A percentile compares a stretch with the other conserved stretches of the same genome.
phyloP scores from a whole-genome alignment of 1,140 invertebrate species.

The Doryteuthis pealeii region DNA sequence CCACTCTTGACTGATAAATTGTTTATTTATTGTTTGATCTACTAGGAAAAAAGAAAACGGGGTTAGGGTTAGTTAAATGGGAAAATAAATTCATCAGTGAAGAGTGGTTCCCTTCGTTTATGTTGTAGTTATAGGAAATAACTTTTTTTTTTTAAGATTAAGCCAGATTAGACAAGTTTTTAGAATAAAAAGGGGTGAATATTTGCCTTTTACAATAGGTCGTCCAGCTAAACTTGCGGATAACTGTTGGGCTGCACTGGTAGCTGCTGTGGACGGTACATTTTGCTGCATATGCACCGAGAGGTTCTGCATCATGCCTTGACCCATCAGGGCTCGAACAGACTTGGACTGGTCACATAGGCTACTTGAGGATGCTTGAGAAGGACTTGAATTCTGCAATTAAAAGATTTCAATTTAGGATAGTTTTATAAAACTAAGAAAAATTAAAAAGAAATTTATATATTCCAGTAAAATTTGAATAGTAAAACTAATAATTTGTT shows the following conservation, averaged over 20 bases:
- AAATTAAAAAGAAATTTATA: neutral
- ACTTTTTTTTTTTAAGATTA: too few relatives aligned
- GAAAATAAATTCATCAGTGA: too few relatives aligned
- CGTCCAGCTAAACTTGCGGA: conserved; percentile 30
- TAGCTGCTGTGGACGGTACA: neutral
- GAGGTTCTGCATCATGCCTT: conserved; percentile 22
- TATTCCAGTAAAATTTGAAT: too few relatives aligned
- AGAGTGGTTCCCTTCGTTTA: too few relatives aligned
- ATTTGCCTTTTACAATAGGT: conserved; percentile 49
- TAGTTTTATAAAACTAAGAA: neutral
- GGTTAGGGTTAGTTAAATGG: too few relatives aligned
- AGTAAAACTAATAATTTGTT: too few relatives aligned
- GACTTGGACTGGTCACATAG: conserved; percentile 7
- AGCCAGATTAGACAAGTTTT: too few relatives aligned
- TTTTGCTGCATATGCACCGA: conserved; percentile 1
- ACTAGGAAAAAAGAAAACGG: too few relatives aligned
- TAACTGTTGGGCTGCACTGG: conserved; percentile 19
- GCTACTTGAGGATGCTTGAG: conserved; percentile 65
- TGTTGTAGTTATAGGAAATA: too few relatives aligned
- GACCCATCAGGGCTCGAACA: conserved; percentile 18
- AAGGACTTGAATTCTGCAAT: neutral
- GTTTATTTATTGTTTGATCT: too few relatives aligned
- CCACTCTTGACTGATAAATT: too few relatives aligned
- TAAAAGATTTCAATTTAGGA: neutral
- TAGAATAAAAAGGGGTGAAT: too few relatives aligned